These are phyloP conservation scores for Forficula auricularia DNA, from an alignment of 1,140 invertebrate species.

Conservation along the genomic window DNA sequence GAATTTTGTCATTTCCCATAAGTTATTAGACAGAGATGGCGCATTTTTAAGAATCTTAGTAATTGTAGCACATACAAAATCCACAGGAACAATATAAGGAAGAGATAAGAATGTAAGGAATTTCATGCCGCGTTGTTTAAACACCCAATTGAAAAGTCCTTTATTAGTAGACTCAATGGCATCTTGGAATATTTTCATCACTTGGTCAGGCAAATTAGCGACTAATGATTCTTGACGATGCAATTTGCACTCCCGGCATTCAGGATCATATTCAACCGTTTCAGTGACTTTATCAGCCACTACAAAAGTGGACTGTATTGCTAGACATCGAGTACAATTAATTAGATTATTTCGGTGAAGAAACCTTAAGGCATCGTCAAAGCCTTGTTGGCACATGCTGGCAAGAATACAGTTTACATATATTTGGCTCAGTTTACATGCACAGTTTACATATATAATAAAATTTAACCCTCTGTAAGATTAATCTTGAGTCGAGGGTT, in stretches of 20 bases:
- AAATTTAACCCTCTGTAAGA: too few relatives aligned
- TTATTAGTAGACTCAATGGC: conserved; percentile 81
- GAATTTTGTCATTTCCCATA: conserved; percentile 33
- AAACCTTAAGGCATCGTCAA: conserved; percentile 87
- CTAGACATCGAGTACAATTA: conserved; percentile 64
- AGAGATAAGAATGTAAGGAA: conserved; percentile 59
- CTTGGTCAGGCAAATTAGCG: conserved; percentile 69
- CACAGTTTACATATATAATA: too few relatives aligned
- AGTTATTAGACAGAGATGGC: conserved; percentile 34
- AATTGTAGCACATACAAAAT: conserved; percentile 65
- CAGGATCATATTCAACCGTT: conserved; percentile 54
- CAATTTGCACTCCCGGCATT: conserved; percentile 65
- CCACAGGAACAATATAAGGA: conserved; percentile 68
- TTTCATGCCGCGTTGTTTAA: conserved; percentile 62
- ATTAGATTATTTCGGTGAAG: conserved; percentile 81
- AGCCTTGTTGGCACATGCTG: conserved; percentile 94
- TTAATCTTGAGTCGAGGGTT: too few relatives aligned
- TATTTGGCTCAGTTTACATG: too few relatives aligned
- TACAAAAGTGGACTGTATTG: conserved; percentile 63
- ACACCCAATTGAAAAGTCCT: conserved; percentile 75
- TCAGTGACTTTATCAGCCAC: conserved; percentile 52
- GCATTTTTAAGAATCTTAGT: conserved; percentile 37
- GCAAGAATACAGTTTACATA: conserved; percentile 50
- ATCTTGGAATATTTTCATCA: conserved; percentile 73
- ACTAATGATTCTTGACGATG: conserved; percentile 74